Conservation (phyloP, 2,888 invertebrate species). For the Abrostola tripartita region DNA sequence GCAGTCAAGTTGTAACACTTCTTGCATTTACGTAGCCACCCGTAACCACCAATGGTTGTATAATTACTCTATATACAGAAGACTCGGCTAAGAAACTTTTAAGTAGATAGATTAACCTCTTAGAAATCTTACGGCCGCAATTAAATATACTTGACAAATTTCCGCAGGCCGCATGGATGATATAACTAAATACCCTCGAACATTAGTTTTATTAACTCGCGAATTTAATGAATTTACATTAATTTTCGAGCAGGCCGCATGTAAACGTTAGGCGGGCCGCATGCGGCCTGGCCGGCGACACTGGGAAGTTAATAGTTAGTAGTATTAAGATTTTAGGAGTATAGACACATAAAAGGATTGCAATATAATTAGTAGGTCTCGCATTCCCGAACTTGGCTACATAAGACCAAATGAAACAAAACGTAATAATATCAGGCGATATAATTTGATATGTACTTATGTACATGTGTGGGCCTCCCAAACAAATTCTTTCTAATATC, state of each 20-base stretch:
- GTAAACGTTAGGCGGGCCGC: too few relatives aligned
- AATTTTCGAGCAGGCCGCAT: too few relatives aligned
- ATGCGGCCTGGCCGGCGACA: too few relatives aligned
- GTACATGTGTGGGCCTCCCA: conserved; percentile 57
- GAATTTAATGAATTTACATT: too few relatives aligned
- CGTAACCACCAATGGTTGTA: conserved; percentile 28
- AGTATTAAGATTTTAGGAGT: conserved; percentile 9
- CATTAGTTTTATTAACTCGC: too few relatives aligned
- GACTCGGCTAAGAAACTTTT: not conserved
- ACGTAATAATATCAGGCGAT: conserved; percentile 59
- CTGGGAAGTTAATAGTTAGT: conserved; percentile 1
- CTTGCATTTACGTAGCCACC: conserved; percentile 22
- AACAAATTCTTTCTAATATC: conserved; percentile 64
- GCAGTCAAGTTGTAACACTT: conserved; percentile 11
- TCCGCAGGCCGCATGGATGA: conserved; percentile 9
- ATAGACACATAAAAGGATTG: conserved; percentile 6
- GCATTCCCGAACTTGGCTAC: not conserved
- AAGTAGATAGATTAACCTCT: not conserved
- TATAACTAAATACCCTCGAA: too few relatives aligned
- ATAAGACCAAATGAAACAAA: conserved; percentile 34
- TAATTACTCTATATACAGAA: conserved; percentile 8
- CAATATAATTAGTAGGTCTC: conserved; percentile 10
- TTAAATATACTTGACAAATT: not conserved
- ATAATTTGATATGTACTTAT: conserved; percentile 76
- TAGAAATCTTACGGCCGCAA: not conserved